Evolutionary conservation across 2,797 vertebrate species (phyloP).

Genomic region (Acipenser transmontanus): DNA sequence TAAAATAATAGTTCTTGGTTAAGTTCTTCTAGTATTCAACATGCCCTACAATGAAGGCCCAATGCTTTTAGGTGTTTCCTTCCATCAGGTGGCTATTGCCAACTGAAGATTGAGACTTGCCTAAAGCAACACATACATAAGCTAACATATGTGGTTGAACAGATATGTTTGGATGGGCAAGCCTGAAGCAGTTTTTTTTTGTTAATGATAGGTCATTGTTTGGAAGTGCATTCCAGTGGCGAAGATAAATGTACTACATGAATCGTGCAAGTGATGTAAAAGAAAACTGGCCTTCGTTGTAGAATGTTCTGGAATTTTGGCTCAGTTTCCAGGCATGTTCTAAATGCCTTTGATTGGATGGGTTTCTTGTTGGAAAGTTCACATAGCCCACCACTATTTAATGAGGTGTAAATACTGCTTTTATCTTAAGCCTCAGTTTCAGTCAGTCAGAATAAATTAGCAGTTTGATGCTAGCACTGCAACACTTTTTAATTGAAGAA

Average conservation of each 20-base stretch:
- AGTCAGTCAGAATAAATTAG: slow-evolving; percentile 49
- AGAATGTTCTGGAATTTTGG: slow-evolving; percentile 41
- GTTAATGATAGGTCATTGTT: background rate
- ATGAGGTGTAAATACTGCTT: slow-evolving; percentile 43
- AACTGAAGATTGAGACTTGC: too few species aligned
- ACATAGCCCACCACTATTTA: slow-evolving; percentile 41
- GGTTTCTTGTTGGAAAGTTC: slow-evolving; percentile 32
- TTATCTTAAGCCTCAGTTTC: slow-evolving; percentile 30
- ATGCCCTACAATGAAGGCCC: too few species aligned
- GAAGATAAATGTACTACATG: background rate
- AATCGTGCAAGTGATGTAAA: background rate
- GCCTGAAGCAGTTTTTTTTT: background rate
- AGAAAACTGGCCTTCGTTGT: slow-evolving; percentile 24
- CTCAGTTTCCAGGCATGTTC: slow-evolving; percentile 44
- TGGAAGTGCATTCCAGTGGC: background rate
- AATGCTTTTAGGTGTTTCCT: too few species aligned
- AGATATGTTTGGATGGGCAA: background rate
- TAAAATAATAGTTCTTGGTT: too few species aligned
- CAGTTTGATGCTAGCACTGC: slow-evolving; percentile 42
- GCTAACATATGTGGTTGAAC: background rate
- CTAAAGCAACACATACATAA: too few species aligned
- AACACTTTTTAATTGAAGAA: slow-evolving; percentile 48
- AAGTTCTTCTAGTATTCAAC: too few species aligned
- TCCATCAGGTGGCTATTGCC: too few species aligned
- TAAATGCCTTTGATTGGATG: slow-evolving; percentile 53